Percentiles rank a stretch among this genome's conserved stretches.
phyloP scores from a whole-genome alignment of 1,140 invertebrate genomes.

The Drosophila arizonae region DNA sequence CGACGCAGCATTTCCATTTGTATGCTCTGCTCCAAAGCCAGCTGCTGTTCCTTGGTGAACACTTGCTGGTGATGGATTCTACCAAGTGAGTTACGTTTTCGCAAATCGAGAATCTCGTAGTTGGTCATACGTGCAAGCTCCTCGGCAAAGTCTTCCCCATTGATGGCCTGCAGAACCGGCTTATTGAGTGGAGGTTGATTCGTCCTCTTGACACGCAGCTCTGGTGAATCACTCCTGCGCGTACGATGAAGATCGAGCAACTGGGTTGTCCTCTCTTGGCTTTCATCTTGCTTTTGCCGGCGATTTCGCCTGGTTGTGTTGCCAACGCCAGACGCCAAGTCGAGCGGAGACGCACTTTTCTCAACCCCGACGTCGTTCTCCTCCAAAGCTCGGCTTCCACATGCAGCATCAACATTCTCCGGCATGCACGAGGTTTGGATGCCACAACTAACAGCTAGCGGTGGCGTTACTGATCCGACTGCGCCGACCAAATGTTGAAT shows the following conservation, averaged over 20 bases:
- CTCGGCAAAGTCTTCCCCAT: conserved; percentile 66
- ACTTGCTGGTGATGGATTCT: conserved; percentile 13
- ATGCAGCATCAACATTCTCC: background rate
- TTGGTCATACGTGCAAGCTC: conserved; percentile 65
- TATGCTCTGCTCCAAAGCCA: conserved; percentile 46
- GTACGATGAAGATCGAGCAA: conserved; percentile 55
- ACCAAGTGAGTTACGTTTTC: conserved; percentile 67
- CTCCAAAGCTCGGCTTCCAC: conserved; percentile 24
- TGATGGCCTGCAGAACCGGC: conserved; percentile 58
- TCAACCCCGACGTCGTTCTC: conserved; percentile 10
- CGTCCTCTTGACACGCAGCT: background rate
- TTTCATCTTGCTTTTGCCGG: background rate
- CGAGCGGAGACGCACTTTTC: conserved; percentile 29
- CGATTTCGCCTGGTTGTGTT: conserved; percentile 13
- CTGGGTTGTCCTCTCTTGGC: conserved; percentile 25
- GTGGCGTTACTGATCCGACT: background rate
- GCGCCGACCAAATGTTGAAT: background rate
- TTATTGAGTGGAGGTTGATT: conserved; percentile 50
- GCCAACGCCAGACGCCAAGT: conserved; percentile 46
- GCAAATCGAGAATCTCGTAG: conserved; percentile 71
- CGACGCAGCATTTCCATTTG: conserved; percentile 52
- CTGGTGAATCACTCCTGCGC: background rate
- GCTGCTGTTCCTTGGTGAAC: conserved; percentile 16
- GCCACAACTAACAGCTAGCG: conserved; percentile 2
- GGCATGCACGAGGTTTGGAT: conserved; percentile 17